Percentiles rank a stretch among this genome's conserved stretches.
These are phyloP conservation scores for Cybosia mesomella DNA, from an alignment of 2,888 invertebrate species.

Conservation along the genomic window DNA sequence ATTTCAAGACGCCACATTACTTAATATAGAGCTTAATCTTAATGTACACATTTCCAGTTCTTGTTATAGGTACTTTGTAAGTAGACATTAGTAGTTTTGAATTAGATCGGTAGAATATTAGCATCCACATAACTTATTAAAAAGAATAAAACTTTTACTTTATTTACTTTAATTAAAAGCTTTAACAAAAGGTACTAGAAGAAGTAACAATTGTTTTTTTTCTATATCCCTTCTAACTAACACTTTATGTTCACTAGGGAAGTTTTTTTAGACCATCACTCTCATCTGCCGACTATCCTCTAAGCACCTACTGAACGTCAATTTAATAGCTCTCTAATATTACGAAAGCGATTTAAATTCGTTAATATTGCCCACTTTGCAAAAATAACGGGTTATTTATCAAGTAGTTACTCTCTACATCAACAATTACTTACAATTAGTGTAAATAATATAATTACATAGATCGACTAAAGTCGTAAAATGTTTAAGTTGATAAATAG, in stretches of 20 bases:
- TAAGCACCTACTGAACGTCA: not conserved
- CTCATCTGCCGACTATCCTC: not conserved
- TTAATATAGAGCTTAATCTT: no score
- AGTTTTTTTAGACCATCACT: not conserved
- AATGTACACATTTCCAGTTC: no score
- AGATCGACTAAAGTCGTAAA: constrained; percentile 35
- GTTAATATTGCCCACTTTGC: not conserved
- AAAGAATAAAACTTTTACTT: not conserved
- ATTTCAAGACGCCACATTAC: no score
- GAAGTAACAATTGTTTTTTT: not conserved
- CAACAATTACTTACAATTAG: constrained; percentile 24
- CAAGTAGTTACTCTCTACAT: constrained; percentile 3
- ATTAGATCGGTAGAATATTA: no score
- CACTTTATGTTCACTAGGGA: not conserved
- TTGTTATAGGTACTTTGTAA: no score
- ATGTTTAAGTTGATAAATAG: constrained; percentile 26
- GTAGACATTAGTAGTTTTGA: no score
- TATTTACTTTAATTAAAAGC: not conserved
- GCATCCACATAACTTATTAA: no score
- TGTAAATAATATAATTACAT: constrained; percentile 25
- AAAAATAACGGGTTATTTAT: constrained; percentile 12
- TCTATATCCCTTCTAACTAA: not conserved
- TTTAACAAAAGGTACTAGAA: not conserved
- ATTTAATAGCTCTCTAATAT: not conserved
- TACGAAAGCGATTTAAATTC: not conserved